phyloP scores from a whole-genome alignment of 2,888 invertebrate genomes.

The Parthenolecanium corni region DNA sequence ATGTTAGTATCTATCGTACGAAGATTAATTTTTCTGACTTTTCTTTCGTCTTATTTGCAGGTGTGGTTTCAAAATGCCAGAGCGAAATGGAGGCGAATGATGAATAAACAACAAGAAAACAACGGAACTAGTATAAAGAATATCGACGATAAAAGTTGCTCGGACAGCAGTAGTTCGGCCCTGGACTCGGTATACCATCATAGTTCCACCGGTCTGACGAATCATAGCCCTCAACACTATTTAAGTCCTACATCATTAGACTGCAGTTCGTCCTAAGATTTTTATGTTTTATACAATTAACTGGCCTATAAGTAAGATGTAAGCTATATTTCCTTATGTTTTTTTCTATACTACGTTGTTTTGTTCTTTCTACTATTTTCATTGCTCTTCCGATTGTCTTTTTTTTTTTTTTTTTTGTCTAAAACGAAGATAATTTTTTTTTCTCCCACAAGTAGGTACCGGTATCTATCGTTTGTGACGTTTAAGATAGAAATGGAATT shows the following conservation, averaged over 20 bases:
- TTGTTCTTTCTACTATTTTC: no score
- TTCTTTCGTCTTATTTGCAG: constrained; percentile 43
- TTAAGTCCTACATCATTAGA: constrained; percentile 48
- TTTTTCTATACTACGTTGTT: no score
- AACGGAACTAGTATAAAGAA: constrained; percentile 38
- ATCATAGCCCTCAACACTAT: constrained; percentile 38
- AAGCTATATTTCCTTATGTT: not conserved
- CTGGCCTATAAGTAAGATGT: not conserved
- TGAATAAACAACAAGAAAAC: constrained; percentile 51
- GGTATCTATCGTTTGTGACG: no score
- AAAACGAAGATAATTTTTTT: no score
- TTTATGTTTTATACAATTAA: not conserved
- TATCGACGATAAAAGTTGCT: constrained; percentile 54
- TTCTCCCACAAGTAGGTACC: no score
- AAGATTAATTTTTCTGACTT: no score
- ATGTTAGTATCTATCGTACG: no score
- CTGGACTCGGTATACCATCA: constrained; percentile 41
- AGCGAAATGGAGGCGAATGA: constrained; percentile 84
- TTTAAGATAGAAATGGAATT: no score
- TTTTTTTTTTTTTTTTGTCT: no score
- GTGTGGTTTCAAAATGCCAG: constrained; percentile 93
- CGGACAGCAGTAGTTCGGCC: constrained; percentile 46
- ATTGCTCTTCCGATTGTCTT: no score
- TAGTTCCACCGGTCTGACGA: constrained; percentile 26
- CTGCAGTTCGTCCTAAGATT: constrained; percentile 40